Evolutionary conservation across 2,888 invertebrate species (phyloP).

Genomic region (Cerastis rubricosa): DNA sequence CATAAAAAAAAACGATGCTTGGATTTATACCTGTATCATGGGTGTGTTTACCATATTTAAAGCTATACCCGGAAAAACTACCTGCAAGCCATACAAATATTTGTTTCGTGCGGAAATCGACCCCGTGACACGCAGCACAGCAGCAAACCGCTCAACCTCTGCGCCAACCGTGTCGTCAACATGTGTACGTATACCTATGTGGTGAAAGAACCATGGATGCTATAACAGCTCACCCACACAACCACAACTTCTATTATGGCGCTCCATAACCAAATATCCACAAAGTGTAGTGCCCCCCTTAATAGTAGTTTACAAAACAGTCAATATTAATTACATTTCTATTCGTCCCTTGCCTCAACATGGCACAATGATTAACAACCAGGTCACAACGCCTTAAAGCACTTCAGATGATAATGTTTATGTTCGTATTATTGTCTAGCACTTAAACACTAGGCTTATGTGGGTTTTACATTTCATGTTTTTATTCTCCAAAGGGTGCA

Average conservation of each 20-base stretch:
- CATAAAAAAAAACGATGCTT: too few relatives aligned
- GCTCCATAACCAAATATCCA: not conserved
- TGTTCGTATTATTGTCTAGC: conserved; percentile 66
- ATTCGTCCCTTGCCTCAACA: conserved; percentile 52
- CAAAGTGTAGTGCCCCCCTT: conserved; percentile 27
- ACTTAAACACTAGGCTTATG: conserved; percentile 28
- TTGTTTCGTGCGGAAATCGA: too few relatives aligned
- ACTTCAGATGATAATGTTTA: conserved; percentile 46
- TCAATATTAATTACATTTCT: conserved; percentile 39
- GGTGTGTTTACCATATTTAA: too few relatives aligned
- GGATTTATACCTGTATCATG: too few relatives aligned
- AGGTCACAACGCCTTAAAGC: conserved; percentile 56
- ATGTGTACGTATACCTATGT: too few relatives aligned
- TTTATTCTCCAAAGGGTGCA: not conserved
- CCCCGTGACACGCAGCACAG: too few relatives aligned
- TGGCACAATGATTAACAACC: conserved; percentile 60
- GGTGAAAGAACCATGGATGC: not conserved
- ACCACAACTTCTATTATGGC: not conserved
- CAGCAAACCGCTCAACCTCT: too few relatives aligned
- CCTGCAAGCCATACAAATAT: too few relatives aligned
- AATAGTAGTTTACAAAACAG: conserved; percentile 35
- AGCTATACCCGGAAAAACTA: too few relatives aligned
- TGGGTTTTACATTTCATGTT: not conserved
- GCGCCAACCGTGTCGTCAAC: too few relatives aligned
- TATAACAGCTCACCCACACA: not conserved